Evolutionary conservation across 1,140 invertebrate species (phyloP).

Genomic region (Drosophila truncata): DNA sequence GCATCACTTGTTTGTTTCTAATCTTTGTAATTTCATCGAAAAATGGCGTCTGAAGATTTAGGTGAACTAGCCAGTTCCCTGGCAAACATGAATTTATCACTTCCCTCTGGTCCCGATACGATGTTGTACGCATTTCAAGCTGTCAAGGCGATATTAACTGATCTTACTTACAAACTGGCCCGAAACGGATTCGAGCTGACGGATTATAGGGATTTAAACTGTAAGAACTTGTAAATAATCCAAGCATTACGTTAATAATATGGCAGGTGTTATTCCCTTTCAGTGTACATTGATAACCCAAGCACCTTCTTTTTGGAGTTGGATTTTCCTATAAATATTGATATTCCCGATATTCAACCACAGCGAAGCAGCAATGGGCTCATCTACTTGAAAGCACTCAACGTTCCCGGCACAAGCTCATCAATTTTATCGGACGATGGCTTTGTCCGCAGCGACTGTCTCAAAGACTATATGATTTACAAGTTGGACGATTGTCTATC

Average conservation of each 20-base stretch:
- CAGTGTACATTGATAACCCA: neutral
- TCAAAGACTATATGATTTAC: neutral
- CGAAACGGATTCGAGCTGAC: neutral
- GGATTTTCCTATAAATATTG: neutral
- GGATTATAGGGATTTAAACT: no score
- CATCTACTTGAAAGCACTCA: neutral
- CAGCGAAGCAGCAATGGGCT: neutral
- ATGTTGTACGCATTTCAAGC: rapidly evolving
- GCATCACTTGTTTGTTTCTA: neutral
- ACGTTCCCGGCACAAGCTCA: neutral
- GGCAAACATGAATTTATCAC: neutral
- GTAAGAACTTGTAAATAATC: neutral
- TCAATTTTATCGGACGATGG: neutral
- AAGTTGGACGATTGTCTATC: neutral
- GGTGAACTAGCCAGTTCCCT: neutral
- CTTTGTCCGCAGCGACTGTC: neutral
- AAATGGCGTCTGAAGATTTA: neutral
- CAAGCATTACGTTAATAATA: neutral
- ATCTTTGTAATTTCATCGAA: neutral
- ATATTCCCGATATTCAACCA: neutral
- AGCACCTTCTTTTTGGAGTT: neutral
- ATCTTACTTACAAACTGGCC: neutral
- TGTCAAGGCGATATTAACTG: rapidly evolving
- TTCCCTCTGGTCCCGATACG: neutral
- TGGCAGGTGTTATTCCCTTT: neutral